These are phyloP conservation scores for Ellobius talpinus DNA, from an alignment of 2,113 vertebrate species.

Conservation along the genomic window DNA sequence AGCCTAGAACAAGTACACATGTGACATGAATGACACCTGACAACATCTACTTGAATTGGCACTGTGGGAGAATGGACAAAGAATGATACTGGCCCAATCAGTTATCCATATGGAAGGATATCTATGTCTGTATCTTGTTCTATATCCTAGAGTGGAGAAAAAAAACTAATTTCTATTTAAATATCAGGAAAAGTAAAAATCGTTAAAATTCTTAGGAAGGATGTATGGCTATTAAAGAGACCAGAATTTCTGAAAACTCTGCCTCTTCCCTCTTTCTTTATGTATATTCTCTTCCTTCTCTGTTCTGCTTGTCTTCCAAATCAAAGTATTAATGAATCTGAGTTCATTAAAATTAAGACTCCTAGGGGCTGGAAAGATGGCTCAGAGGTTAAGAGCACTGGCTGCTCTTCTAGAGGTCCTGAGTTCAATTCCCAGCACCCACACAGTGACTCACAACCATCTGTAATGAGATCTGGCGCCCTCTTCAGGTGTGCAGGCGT, in stretches of 20 bases:
- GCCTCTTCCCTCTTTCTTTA: background rate
- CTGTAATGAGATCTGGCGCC: no score
- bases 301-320: background rate
- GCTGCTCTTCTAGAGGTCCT: no score
- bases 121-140: background rate
- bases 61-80: background rate
- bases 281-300: no score
- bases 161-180: constrained; percentile 38
- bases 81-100: background rate
- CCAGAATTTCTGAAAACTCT: background rate
- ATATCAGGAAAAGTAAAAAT: constrained; percentile 8
- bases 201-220: constrained; percentile 42
- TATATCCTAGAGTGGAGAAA: background rate
- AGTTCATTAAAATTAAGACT: constrained; percentile 47
- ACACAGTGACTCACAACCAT: no score
- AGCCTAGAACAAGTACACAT: background rate
- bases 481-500: no score
- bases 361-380: background rate
- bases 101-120: background rate
- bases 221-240: background rate
- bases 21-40: background rate
- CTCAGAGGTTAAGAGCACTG: no score
- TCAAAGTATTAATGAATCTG: background rate
- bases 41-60: background rate
- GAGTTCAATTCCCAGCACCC: no score